Evolutionary conservation across 2,888 invertebrate species (phyloP).

Genomic region (Rhabditophanes sp.): DNA sequence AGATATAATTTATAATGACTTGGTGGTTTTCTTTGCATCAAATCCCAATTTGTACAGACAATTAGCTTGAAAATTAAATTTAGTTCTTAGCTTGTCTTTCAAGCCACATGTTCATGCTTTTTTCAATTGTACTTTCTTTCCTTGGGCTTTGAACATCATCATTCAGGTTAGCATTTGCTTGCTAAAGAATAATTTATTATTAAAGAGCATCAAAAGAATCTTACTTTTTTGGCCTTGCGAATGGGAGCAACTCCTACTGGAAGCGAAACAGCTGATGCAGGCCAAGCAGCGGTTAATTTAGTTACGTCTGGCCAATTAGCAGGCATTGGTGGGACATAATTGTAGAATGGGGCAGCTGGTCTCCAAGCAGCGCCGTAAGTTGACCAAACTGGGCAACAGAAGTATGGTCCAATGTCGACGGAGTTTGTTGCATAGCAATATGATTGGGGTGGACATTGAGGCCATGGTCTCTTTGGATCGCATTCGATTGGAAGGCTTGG

Average conservation of each 20-base stretch:
- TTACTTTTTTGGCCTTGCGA: too few species aligned
- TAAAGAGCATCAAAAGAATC: too few species aligned
- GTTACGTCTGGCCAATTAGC: constrained; percentile 38
- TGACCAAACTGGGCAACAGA: constrained; percentile 42
- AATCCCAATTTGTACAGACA: too few species aligned
- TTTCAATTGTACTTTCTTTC: too few species aligned
- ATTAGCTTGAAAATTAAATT: too few species aligned
- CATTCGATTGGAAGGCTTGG: constrained; percentile 41
- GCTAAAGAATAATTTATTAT: too few species aligned
- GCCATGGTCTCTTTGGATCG: constrained; percentile 44
- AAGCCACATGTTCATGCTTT: too few species aligned
- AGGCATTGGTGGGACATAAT: constrained; percentile 43
- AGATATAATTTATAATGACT: too few species aligned
- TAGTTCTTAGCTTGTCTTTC: too few species aligned
- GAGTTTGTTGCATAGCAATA: constrained; percentile 44
- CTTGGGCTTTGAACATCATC: too few species aligned
- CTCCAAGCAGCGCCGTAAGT: constrained; percentile 20
- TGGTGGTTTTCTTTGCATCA: too few species aligned
- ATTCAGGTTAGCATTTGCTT: too few species aligned
- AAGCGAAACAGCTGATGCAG: constrained; percentile 28
- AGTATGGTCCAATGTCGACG: constrained; percentile 44
- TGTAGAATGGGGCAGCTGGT: constrained; percentile 43
- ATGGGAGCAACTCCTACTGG: constrained; percentile 13
- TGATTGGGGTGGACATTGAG: constrained; percentile 43
- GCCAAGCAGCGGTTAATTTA: constrained; percentile 29